Conservation (phyloP, 2,113 vertebrate genomes). For the Benitochromis conjunctus region DNA sequence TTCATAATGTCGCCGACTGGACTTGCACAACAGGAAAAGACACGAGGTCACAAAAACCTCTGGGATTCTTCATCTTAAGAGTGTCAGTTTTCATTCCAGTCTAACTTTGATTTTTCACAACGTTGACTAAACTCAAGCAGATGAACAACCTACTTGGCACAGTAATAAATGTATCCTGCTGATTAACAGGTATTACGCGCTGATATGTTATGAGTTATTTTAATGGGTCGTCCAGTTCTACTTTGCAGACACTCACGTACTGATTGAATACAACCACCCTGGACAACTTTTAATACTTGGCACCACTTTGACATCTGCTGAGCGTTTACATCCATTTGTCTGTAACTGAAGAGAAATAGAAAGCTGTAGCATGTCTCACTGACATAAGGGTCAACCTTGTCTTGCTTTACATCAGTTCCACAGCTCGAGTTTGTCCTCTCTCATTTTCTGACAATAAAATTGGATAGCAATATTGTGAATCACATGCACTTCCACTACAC, state of each 20-base stretch:
- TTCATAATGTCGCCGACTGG: neutral
- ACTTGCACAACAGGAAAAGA: neutral
- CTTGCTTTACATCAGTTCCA: constrained; percentile 31
- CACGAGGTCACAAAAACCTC: neutral
- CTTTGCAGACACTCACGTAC: neutral
- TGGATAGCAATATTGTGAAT: neutral
- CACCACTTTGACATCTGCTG: neutral
- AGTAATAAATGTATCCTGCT: neutral
- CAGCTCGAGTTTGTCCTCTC: constrained; percentile 6
- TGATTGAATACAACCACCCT: neutral
- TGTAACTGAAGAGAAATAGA: constrained; percentile 12
- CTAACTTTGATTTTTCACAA: neutral
- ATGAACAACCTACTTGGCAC: neutral
- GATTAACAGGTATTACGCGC: neutral
- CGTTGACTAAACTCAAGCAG: neutral
- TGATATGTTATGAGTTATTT: neutral
- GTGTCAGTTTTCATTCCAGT: neutral
- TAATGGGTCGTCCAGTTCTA: neutral
- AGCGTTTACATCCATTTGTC: neutral
- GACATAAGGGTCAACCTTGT: constrained; percentile 21
- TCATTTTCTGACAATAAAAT: constrained; percentile 34
- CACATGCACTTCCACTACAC: neutral
- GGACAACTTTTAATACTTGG: neutral
- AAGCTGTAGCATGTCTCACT: constrained; percentile 2
- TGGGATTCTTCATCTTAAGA: neutral